phyloP scores from a whole-genome alignment of 1,140 invertebrate species.

The Listronotus oregonensis region DNA sequence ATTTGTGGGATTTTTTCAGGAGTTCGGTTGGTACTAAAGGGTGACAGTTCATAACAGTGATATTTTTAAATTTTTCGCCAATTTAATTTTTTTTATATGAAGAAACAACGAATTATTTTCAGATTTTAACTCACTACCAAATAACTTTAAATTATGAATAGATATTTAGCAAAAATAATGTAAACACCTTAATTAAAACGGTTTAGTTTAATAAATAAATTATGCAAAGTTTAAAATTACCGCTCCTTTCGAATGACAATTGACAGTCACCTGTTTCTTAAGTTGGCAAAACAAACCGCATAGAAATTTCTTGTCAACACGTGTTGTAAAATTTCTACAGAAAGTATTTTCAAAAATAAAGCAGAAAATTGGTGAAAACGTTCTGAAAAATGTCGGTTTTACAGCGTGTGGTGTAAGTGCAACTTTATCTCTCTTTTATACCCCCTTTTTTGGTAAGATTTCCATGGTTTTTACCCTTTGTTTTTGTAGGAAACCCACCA shows the following conservation, averaged over 20 bases:
- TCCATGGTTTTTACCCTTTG: slow-evolving; percentile 4
- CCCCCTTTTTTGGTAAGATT: not conserved
- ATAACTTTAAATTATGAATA: too few species aligned
- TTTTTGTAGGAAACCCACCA: slow-evolving; percentile 81
- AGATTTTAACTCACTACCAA: too few species aligned
- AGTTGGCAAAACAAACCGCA: slow-evolving; percentile 13
- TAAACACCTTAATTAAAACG: not conserved
- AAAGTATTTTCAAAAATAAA: slow-evolving; percentile 22
- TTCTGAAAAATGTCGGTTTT: slow-evolving; percentile 45
- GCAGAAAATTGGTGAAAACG: slow-evolving; percentile 22
- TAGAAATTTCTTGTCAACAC: slow-evolving; percentile 41
- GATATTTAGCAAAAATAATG: too few species aligned
- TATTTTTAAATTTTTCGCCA: too few species aligned
- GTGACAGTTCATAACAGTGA: too few species aligned
- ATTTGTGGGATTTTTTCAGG: too few species aligned
- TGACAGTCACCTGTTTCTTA: slow-evolving; percentile 12
- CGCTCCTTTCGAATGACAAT: slow-evolving; percentile 1
- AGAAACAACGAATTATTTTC: too few species aligned
- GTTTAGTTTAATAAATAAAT: not conserved
- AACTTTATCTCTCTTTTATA: slow-evolving; percentile 1
- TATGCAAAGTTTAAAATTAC: not conserved
- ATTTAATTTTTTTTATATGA: too few species aligned
- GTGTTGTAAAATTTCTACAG: slow-evolving; percentile 38
- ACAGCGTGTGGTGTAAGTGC: slow-evolving; percentile 51
- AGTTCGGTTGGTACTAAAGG: too few species aligned